These are phyloP conservation scores for Cynopterus sphinx DNA, from an alignment of 2,797 vertebrate species.

Conservation along the genomic window DNA sequence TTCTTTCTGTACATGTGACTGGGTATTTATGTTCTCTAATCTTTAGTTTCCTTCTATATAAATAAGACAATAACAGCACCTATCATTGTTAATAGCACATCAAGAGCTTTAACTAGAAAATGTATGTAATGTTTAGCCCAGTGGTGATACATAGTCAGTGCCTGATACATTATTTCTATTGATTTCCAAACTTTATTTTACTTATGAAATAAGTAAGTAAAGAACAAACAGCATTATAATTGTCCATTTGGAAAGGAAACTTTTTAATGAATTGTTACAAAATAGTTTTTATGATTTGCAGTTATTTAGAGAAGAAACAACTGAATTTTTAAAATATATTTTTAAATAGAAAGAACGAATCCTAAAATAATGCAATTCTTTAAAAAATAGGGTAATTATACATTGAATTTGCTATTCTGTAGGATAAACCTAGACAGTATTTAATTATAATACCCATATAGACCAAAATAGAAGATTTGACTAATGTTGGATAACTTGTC, in stretches of 20 bases:
- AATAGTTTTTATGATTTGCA: not conserved
- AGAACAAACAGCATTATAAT: not conserved
- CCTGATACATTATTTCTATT: not conserved
- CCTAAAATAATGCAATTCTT: slow-evolving; percentile 20
- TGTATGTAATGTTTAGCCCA: not conserved
- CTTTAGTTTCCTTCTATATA: slow-evolving; percentile 10
- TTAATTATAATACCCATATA: not conserved
- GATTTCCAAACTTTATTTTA: slow-evolving; percentile 23
- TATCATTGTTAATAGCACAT: not conserved
- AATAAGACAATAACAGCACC: slow-evolving; percentile 2
- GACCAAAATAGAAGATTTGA: not conserved
- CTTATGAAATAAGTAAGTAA: slow-evolving; percentile 26
- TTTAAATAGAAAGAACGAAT: not conserved
- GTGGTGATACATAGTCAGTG: not conserved
- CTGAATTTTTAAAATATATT: slow-evolving; percentile 10
- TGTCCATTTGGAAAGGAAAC: not conserved
- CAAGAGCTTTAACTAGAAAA: slow-evolving; percentile 9
- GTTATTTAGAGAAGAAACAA: not conserved
- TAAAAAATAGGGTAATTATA: slow-evolving; percentile 47
- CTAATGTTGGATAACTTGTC: not conserved
- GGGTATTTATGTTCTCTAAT: not conserved
- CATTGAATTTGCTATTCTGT: not conserved
- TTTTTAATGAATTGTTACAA: slow-evolving; percentile 41
- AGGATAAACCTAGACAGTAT: not conserved
- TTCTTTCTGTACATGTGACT: slow-evolving; percentile 6